phyloP scores from a whole-genome alignment of 2,113 vertebrate genomes.

The Protobothrops mucrosquamatus region DNA sequence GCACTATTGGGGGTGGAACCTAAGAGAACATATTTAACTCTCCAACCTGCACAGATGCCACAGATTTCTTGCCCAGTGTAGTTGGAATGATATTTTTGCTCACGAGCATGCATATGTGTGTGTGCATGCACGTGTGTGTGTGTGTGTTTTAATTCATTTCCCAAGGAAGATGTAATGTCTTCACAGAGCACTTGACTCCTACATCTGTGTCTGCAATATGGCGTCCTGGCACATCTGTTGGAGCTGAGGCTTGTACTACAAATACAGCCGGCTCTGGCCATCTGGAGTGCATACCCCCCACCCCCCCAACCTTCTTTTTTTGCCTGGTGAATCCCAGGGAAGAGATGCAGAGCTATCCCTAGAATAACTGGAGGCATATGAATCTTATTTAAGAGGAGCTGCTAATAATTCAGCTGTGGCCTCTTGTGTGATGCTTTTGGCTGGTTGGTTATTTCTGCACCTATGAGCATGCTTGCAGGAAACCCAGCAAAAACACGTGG shows the following conservation, averaged over 20 bases:
- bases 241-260: slow-evolving; percentile 30
- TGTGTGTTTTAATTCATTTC: slow-evolving; percentile 37
- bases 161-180: slow-evolving; percentile 44
- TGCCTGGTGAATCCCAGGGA: slow-evolving; percentile 22
- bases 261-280: slow-evolving; percentile 39
- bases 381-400: slow-evolving; percentile 10
- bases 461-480: neutral
- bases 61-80: neutral
- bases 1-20: neutral
- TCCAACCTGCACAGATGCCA: neutral
- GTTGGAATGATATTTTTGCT: slow-evolving; percentile 23
- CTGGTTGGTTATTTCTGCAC: slow-evolving; percentile 10
- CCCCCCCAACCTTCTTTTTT: neutral
- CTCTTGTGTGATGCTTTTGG: neutral
- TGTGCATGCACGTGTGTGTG: neutral
- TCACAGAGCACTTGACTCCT: slow-evolving; percentile 41
- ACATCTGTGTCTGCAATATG: slow-evolving; percentile 48
- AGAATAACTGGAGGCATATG: slow-evolving; percentile 31
- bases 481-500: neutral
- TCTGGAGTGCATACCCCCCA: slow-evolving; percentile 22
- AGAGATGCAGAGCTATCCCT: slow-evolving; percentile 15
- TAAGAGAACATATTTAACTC: neutral
- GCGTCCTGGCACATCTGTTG: slow-evolving; percentile 44
- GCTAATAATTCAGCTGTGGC: neutral
- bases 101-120: neutral